phyloP scores from a whole-genome alignment of 2,797 vertebrate genomes.

The Erethizon dorsatum region DNA sequence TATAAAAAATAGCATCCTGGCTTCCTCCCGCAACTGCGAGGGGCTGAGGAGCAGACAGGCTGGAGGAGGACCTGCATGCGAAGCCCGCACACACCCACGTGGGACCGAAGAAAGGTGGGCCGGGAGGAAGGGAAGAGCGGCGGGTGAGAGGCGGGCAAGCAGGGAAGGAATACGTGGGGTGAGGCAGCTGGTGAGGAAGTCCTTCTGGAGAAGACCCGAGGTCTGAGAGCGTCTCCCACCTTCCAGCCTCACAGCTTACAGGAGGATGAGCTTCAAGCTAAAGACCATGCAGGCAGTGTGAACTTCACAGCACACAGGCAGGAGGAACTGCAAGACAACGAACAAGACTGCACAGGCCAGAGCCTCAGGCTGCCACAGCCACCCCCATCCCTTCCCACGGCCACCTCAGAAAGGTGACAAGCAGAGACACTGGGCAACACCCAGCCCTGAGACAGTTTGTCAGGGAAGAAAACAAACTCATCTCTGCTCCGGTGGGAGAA shows the following conservation, averaged over 20 bases:
- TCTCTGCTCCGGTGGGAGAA: not conserved
- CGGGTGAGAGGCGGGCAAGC: not conserved
- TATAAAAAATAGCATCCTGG: not conserved
- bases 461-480: not conserved
- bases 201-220: not conserved
- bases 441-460: not conserved
- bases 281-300: not conserved
- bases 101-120: not conserved
- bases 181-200: not conserved
- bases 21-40: not conserved
- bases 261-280: not conserved
- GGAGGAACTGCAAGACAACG: not conserved
- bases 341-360: not conserved
- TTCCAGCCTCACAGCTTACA: slow-evolving; percentile 1
- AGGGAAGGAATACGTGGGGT: not conserved
- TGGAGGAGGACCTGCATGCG: not conserved
- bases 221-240: not conserved
- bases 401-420: not conserved
- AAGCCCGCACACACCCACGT: not conserved
- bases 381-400: not conserved
- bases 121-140: not conserved
- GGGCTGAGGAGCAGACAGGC: not conserved
- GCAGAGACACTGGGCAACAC: not conserved
- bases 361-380: not conserved
- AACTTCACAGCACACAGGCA: not conserved